These are phyloP conservation scores for Phrynocephalus versicolor DNA, from an alignment of 2,113 vertebrate species.

Conservation along the genomic window DNA sequence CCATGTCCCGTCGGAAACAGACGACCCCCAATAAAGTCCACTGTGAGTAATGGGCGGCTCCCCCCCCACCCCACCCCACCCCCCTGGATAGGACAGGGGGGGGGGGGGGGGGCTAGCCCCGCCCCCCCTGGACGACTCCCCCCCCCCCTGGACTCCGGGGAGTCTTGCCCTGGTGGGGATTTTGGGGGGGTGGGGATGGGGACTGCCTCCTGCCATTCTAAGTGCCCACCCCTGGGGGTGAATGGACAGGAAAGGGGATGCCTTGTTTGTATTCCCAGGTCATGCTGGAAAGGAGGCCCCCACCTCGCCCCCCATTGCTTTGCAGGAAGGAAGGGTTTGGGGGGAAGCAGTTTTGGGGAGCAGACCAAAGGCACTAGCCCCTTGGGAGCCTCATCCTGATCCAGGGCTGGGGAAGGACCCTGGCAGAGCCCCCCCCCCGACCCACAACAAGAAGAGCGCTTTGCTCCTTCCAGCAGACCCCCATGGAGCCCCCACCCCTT, in stretches of 20 bases:
- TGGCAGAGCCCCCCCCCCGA: neutral
- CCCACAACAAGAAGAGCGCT: too few relatives aligned
- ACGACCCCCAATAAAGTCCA: conserved; percentile 86
- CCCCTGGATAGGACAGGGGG: neutral
- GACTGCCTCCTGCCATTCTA: too few relatives aligned
- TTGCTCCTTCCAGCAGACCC: neutral
- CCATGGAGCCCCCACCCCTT: neutral
- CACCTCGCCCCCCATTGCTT: neutral
- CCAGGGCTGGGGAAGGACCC: neutral
- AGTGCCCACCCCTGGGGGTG: neutral
- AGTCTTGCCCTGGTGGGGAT: too few relatives aligned
- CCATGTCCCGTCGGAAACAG: conserved; percentile 86
- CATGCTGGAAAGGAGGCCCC: conserved; percentile 7
- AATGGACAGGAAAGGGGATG: too few relatives aligned
- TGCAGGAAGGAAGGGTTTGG: conserved; percentile 22
- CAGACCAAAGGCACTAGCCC: conserved; percentile 4
- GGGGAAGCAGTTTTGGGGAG: conserved; percentile 12
- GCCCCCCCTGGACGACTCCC: neutral
- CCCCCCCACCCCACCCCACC: neutral
- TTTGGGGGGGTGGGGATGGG: too few relatives aligned
- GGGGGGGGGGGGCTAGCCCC: neutral
- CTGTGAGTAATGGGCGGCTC: conserved; percentile 73
- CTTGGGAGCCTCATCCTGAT: neutral
- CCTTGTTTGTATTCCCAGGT: conserved; percentile 14
- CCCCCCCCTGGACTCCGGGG: too few relatives aligned